These are phyloP conservation scores for Harlomillsia oculata DNA, from an alignment of 1,140 invertebrate genomes.

Conservation along the genomic window DNA sequence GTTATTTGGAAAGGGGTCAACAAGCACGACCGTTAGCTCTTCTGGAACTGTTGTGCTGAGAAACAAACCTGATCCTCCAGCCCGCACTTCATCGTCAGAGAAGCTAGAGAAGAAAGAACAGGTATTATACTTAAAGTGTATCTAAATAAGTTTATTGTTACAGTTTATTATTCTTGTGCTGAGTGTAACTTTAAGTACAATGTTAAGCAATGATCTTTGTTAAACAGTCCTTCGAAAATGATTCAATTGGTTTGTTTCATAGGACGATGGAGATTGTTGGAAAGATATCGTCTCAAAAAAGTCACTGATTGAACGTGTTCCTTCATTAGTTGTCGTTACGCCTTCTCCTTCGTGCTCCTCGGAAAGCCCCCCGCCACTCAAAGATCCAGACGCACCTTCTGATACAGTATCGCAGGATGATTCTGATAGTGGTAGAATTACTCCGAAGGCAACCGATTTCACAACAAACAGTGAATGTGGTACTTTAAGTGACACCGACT, in stretches of 20 bases:
- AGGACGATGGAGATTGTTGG: slow-evolving; percentile 32
- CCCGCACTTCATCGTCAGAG: slow-evolving; percentile 19
- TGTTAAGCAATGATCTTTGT: background rate
- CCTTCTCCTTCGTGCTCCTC: slow-evolving; percentile 32
- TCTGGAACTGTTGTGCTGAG: slow-evolving; percentile 61
- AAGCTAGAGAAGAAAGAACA: no score
- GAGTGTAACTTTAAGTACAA: background rate
- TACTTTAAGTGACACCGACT: slow-evolving; percentile 33
- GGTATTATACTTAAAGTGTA: background rate
- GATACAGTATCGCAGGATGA: slow-evolving; percentile 9
- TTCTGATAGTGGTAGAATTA: slow-evolving; percentile 8
- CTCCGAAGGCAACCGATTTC: background rate
- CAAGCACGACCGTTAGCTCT: slow-evolving; percentile 78
- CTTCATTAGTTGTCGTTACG: slow-evolving; percentile 34
- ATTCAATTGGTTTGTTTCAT: slow-evolving; percentile 1
- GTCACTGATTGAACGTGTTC: slow-evolving; percentile 33
- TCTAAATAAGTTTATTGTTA: background rate
- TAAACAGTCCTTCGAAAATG: slow-evolving; percentile 2
- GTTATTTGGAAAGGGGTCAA: slow-evolving; percentile 74
- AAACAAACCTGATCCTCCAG: slow-evolving; percentile 33
- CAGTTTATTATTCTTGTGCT: background rate
- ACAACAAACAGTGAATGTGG: slow-evolving; percentile 24
- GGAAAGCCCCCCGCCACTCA: slow-evolving; percentile 31
- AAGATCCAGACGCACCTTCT: slow-evolving; percentile 15
- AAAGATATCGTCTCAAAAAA: slow-evolving; percentile 34